phyloP scores from a whole-genome alignment of 2,113 vertebrate genomes.

The Seriola aureovittata region DNA sequence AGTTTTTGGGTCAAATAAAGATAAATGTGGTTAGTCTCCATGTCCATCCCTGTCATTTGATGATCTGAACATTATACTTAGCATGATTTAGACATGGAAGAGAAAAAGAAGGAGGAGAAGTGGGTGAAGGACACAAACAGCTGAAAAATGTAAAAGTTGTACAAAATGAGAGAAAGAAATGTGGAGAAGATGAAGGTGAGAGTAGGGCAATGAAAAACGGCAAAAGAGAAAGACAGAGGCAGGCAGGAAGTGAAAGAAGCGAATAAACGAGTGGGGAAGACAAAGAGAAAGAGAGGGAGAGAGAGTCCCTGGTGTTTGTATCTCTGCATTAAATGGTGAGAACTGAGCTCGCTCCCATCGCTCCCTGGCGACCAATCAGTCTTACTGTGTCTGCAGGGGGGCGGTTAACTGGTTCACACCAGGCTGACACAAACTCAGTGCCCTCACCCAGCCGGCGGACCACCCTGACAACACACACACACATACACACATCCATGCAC shows the following conservation, averaged over 20 bases:
- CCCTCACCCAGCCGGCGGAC: constrained; percentile 66
- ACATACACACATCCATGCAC: constrained; percentile 6
- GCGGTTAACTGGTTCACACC: constrained; percentile 78
- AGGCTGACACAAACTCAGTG: constrained; percentile 86
- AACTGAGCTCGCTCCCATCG: constrained; percentile 69
- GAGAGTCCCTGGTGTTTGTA: constrained; percentile 47
- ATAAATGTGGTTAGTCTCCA: background rate
- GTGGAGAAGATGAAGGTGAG: background rate
- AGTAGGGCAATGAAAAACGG: background rate
- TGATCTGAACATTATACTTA: background rate
- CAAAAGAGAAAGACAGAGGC: background rate
- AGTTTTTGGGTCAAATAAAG: background rate
- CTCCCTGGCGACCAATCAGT: constrained; percentile 74
- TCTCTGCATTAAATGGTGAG: constrained; percentile 66
- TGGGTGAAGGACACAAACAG: no score
- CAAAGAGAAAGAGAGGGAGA: constrained; percentile 10
- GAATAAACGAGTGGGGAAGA: constrained; percentile 34
- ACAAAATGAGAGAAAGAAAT: background rate
- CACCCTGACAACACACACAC: constrained; percentile 63
- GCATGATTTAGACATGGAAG: background rate
- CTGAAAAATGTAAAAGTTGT: background rate
- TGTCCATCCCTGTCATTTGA: background rate
- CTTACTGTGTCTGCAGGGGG: constrained; percentile 65
- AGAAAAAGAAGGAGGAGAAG: background rate
- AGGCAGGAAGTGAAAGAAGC: constrained; percentile 44